Evolutionary conservation across 2,113 vertebrate species (phyloP).

Genomic region (Cebus imitator): DNA sequence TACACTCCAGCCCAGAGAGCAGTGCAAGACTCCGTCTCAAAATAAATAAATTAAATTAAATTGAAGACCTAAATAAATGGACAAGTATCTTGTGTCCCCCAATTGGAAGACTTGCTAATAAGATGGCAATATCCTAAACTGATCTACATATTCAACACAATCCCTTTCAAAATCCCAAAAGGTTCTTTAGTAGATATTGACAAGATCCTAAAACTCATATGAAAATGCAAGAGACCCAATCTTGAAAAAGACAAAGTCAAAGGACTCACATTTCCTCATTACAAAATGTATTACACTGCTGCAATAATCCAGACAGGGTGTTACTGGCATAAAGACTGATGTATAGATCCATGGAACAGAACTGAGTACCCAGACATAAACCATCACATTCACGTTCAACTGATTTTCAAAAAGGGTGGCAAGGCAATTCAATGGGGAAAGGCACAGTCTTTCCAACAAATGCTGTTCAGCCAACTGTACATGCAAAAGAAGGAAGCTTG

Average conservation of each 20-base stretch:
- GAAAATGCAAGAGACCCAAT: not conserved
- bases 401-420: not conserved
- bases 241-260: not conserved
- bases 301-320: too few species aligned
- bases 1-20: too few species aligned
- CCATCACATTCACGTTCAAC: not conserved
- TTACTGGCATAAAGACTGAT: not conserved
- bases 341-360: fast-evolving
- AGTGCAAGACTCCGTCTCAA: too few species aligned
- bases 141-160: not conserved
- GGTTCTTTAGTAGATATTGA: not conserved
- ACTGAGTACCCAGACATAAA: not conserved
- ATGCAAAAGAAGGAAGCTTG: fast-evolving
- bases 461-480: fast-evolving
- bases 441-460: too few species aligned
- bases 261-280: not conserved
- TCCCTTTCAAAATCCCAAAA: not conserved
- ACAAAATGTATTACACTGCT: not conserved
- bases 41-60: too few species aligned
- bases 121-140: not conserved
- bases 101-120: not conserved
- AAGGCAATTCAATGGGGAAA: not conserved
- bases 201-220: not conserved
- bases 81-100: not conserved
- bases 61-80: not conserved